Evolutionary conservation across 2,113 vertebrate species (phyloP).

Genomic region (Alectura lathami): DNA sequence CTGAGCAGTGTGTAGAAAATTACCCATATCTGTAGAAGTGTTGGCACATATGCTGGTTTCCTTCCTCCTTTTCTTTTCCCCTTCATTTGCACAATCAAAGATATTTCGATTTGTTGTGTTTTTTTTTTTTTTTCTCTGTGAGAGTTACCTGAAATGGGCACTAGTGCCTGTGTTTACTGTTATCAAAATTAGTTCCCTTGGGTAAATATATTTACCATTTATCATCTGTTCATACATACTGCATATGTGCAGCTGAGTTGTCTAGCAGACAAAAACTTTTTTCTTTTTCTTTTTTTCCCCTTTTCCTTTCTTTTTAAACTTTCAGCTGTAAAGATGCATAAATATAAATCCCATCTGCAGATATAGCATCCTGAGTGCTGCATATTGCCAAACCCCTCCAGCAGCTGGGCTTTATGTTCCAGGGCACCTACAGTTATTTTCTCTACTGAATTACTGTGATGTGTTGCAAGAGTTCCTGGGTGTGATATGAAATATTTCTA

Average conservation of each 20-base stretch:
- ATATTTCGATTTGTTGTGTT: background rate
- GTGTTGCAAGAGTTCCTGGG: background rate
- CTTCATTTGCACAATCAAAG: background rate
- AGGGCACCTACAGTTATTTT: background rate
- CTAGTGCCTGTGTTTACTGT: background rate
- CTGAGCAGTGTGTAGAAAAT: background rate
- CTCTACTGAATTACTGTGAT: background rate
- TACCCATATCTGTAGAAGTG: background rate
- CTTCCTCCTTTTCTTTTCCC: background rate
- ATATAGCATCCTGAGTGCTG: background rate
- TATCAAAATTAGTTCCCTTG: background rate
- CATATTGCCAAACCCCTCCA: background rate
- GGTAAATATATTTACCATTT: constrained; percentile 15
- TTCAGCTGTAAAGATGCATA: background rate
- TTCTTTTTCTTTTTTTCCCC: too few relatives aligned
- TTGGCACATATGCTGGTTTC: background rate
- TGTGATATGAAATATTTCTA: background rate
- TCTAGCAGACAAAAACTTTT: background rate
- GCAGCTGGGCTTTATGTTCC: background rate
- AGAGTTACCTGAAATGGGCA: background rate
- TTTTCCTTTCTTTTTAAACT: background rate
- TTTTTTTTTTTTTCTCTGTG: background rate
- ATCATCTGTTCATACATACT: background rate
- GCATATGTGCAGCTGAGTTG: background rate
- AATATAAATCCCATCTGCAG: background rate